Evolutionary conservation across 2,113 vertebrate genomes (phyloP).

Genomic region (Theristicus caerulescens): DNA sequence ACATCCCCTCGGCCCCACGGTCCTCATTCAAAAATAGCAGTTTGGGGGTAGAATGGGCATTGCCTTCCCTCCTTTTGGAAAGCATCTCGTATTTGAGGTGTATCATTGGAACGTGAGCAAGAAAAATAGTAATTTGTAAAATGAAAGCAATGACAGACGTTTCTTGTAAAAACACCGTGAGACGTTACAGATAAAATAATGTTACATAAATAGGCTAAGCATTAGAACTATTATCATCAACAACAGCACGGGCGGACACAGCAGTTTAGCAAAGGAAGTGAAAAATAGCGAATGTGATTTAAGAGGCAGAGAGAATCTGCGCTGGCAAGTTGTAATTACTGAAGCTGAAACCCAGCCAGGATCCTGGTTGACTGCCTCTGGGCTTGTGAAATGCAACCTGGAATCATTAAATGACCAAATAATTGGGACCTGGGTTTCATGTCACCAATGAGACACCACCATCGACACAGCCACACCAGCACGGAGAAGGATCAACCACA

Average conservation of each 20-base stretch:
- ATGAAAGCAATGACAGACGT: not conserved
- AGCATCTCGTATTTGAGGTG: not conserved
- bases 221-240: not conserved
- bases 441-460: rapidly evolving
- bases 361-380: not conserved
- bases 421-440: not conserved
- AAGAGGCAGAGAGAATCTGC: constrained; percentile 43
- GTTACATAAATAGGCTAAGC: not conserved
- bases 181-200: not conserved
- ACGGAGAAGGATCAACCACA: not conserved
- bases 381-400: not conserved
- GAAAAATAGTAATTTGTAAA: not conserved
- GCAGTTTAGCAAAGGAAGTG: constrained; percentile 22
- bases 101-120: not conserved
- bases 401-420: constrained; percentile 3
- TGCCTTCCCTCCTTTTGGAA: not conserved
- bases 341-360: constrained; percentile 54
- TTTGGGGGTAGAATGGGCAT: not conserved
- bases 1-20: rapidly evolving
- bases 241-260: not conserved
- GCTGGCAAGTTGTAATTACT: constrained; percentile 29
- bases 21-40: not conserved
- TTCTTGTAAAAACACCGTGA: not conserved
- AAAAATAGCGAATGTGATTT: constrained; percentile 52
- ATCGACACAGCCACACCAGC: rapidly evolving